Percentiles rank a stretch among this genome's conserved stretches.
phyloP scores from a whole-genome alignment of 35 echinoderm and acorn worm species.

The Lytechinus variegatus region DNA sequence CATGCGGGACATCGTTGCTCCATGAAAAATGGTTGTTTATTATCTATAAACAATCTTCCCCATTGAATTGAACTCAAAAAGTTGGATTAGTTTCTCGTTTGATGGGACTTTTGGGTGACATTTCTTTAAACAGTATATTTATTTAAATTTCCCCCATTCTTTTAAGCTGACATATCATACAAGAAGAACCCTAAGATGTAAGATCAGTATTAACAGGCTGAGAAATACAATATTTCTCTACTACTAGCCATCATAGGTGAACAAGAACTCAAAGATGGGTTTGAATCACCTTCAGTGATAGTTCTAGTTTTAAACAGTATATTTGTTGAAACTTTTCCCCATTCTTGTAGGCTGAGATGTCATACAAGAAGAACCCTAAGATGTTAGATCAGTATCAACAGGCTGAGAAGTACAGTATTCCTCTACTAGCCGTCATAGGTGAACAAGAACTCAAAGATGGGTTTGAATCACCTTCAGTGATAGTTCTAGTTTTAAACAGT shows the following conservation, averaged over 20 bases:
- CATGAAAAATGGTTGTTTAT: too few relatives aligned
- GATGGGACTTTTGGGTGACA: too few relatives aligned
- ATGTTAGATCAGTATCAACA: constrained; percentile 84
- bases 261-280: constrained; percentile 80
- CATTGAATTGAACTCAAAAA: too few relatives aligned
- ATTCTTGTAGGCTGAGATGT: constrained; percentile 82
- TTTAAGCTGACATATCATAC: constrained; percentile 86
- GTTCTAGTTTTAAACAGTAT: background rate
- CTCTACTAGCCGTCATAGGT: too few relatives aligned
- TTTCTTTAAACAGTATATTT: background rate
- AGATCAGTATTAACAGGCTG: constrained; percentile 80
- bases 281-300: background rate
- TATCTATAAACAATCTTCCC: too few relatives aligned
- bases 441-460: constrained; percentile 89
- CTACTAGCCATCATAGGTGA: too few relatives aligned
- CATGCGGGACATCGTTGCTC: too few relatives aligned
- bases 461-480: background rate
- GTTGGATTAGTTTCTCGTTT: too few relatives aligned
- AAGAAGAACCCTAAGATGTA: too few relatives aligned
- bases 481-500: background rate
- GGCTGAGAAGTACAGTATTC: constrained; percentile 80
- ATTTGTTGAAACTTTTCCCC: background rate
- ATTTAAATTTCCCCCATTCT: background rate
- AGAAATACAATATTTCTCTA: constrained; percentile 73
- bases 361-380: too few relatives aligned